phyloP scores from a whole-genome alignment of 2,888 invertebrate species.

The Nemoura dubitans region DNA sequence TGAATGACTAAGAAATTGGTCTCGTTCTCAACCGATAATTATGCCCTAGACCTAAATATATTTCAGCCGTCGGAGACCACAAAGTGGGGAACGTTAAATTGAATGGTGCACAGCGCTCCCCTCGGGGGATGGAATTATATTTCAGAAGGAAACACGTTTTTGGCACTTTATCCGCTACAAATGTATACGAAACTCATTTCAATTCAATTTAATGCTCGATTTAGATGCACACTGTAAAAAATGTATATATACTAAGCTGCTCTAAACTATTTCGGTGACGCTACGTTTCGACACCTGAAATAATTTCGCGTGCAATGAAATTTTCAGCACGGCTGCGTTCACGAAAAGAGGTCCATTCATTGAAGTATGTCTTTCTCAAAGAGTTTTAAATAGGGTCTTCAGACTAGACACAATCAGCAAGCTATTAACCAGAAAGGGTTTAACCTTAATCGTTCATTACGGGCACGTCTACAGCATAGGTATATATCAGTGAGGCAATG shows the following conservation, averaged over 20 bases:
- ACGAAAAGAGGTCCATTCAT: conserved; percentile 3
- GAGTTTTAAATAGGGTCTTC: not conserved
- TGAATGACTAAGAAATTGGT: not conserved
- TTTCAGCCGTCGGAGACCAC: not conserved
- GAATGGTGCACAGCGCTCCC: not conserved
- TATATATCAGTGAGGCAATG: conserved; percentile 20
- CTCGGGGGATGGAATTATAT: not conserved
- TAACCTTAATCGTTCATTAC: conserved; percentile 35
- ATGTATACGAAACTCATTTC: not conserved
- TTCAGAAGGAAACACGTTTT: not conserved
- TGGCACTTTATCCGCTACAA: not conserved
- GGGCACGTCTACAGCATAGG: too few relatives aligned
- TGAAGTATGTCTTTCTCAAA: conserved; percentile 17
- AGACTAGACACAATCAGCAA: conserved; percentile 19
- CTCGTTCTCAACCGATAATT: conserved; percentile 17
- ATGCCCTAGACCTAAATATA: conserved; percentile 29
- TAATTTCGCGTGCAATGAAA: conserved; percentile 15
- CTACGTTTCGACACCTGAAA: conserved; percentile 12
- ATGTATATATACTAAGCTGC: not conserved
- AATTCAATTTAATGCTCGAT: not conserved
- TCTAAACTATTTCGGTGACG: not conserved
- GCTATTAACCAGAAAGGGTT: conserved; percentile 26
- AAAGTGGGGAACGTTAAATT: not conserved
- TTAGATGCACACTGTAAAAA: not conserved
- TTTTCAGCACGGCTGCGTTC: conserved; percentile 33